phyloP scores from a whole-genome alignment of 2,888 invertebrate genomes.

The Drosophila nigricruria region DNA sequence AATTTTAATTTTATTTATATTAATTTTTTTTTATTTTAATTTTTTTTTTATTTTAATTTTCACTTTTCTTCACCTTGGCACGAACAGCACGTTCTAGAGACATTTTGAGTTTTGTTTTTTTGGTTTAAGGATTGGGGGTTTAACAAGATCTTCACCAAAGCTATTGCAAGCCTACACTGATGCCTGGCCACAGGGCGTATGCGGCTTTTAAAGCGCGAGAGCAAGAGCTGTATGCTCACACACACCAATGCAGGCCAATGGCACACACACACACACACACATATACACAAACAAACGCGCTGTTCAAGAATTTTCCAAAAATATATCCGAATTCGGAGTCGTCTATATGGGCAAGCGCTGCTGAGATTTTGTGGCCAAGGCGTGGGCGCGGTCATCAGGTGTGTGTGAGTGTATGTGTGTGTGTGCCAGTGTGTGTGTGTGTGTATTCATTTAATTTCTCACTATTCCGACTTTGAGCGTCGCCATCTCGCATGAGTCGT shows the following conservation, averaged over 20 bases:
- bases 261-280: slow-evolving; percentile 18
- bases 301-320: slow-evolving; percentile 83
- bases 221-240: slow-evolving; percentile 33
- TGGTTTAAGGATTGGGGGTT: slow-evolving; percentile 43
- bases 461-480: slow-evolving; percentile 50
- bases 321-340: slow-evolving; percentile 83
- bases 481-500: slow-evolving; percentile 68
- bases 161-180: slow-evolving; percentile 83
- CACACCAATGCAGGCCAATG: neutral
- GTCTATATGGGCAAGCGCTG: slow-evolving; percentile 38
- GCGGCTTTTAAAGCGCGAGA: slow-evolving; percentile 83
- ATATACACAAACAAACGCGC: neutral
- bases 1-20: neutral
- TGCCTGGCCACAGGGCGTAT: slow-evolving; percentile 74
- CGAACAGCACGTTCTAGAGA: slow-evolving; percentile 97
- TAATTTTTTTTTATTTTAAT: neutral
- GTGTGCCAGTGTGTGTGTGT: slow-evolving; percentile 4
- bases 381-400: slow-evolving; percentile 69
- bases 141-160: slow-evolving; percentile 77
- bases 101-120: slow-evolving; percentile 86
- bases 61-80: slow-evolving; percentile 90
- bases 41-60: slow-evolving; percentile 5
- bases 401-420: neutral
- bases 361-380: slow-evolving; percentile 43
- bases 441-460: slow-evolving; percentile 41